Evolutionary conservation across 2,113 vertebrate species (phyloP).

Genomic region (Lepus timidus): DNA sequence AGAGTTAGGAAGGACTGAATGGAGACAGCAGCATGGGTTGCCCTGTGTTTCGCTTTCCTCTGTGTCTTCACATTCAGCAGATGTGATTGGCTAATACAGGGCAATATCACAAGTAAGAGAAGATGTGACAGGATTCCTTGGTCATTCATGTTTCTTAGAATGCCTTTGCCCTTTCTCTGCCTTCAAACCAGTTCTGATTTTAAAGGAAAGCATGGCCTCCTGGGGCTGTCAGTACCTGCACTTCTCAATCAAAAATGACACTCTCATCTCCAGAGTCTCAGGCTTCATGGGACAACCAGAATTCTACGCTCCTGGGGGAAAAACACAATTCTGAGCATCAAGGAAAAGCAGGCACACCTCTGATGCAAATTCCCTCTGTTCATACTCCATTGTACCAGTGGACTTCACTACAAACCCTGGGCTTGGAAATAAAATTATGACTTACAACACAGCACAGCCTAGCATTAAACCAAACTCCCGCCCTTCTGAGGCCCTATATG

Average conservation of each 20-base stretch:
- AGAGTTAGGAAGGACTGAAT: background rate
- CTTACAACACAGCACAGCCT: background rate
- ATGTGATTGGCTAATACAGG: background rate
- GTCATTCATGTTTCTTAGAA: constrained; percentile 32
- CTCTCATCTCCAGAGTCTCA: background rate
- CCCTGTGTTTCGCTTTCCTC: background rate
- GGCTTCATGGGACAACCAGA: background rate
- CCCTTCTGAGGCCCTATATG: background rate
- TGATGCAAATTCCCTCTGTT: background rate
- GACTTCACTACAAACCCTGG: background rate
- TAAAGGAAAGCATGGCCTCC: background rate
- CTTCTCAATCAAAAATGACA: constrained; percentile 27
- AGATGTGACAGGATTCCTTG: background rate
- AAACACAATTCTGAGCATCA: background rate
- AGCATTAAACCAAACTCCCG: background rate
- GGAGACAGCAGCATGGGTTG: background rate
- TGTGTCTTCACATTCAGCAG: background rate
- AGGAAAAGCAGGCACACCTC: background rate
- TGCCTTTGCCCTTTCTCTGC: background rate
- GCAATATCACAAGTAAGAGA: background rate
- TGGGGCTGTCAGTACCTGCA: background rate
- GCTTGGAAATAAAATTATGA: constrained; percentile 27
- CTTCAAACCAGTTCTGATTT: constrained; percentile 26
- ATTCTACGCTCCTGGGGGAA: background rate
- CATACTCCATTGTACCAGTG: background rate